Conservation (phyloP, 2,888 invertebrate species). For the Caenorhabditis sinica region DNA sequence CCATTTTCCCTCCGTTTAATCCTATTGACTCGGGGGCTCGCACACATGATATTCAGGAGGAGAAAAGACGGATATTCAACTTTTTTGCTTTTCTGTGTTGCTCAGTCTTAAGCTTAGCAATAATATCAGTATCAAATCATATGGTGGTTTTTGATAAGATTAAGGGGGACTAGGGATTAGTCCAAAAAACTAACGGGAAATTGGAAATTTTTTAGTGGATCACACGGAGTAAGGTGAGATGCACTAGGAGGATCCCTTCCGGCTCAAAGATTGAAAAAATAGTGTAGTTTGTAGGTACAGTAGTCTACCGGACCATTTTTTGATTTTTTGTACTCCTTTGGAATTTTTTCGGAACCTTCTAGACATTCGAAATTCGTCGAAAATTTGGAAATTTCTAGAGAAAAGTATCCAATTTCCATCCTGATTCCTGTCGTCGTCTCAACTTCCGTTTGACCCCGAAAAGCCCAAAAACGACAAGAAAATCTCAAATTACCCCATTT, state of each 20-base stretch:
- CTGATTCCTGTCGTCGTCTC: not conserved
- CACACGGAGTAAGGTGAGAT: not conserved
- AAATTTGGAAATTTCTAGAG: no score
- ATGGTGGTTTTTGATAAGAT: not conserved
- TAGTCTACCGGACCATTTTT: not conserved
- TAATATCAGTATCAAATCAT: no score
- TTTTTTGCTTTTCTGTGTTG: not conserved
- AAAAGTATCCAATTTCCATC: not conserved
- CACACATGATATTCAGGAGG: not conserved
- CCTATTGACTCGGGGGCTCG: not conserved
- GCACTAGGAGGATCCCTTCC: not conserved
- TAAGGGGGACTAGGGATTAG: not conserved
- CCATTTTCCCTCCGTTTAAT: not conserved
- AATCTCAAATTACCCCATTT: not conserved
- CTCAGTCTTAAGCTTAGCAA: not conserved
- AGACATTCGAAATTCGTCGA: conserved; percentile 11
- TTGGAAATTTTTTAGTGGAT: not conserved
- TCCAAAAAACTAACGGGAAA: not conserved
- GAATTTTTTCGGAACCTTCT: not conserved
- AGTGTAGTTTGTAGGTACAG: not conserved
- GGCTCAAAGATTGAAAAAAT: not conserved
- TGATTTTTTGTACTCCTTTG: not conserved
- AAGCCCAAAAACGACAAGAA: not conserved
- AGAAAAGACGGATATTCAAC: not conserved
- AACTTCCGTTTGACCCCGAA: not conserved